Evolutionary conservation across 2,888 invertebrate genomes (phyloP), one percentile per base, ranked within the genome.

Genomic region (Gnatocerus cornutus): DNA sequence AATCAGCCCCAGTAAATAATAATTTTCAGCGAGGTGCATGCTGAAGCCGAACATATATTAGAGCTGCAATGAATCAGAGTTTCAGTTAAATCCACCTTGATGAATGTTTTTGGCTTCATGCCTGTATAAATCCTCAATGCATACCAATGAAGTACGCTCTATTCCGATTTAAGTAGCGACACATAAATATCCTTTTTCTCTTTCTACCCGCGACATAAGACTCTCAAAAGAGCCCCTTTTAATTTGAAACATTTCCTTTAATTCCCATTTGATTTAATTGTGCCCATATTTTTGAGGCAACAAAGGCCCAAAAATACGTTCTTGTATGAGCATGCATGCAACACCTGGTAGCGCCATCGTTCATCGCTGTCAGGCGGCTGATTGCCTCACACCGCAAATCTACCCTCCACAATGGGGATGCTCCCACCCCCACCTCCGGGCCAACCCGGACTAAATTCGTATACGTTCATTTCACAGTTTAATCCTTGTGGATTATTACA

Each of bases 51-150:
- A 84, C 83, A 85, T 85, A 85, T 84, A 85, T 85, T 85, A 84
- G 82, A 81, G 80, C 80, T 79, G 84, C 84, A 84, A 85, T 85
- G 84, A 85, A 85, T 85, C 85, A 85, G 84, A 84, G 84, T 85
- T 85, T 85, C 84, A 84, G 85, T 83, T 84, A 85, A 85, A 85
- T 85, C 85, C 85, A 85, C 85, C 84, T 85, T 85, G 85, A 85
- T 85, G 85, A 85, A 85, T 85, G 85, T 85, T 85, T 85, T 85
- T 85, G 85, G 85, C 85, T 84, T 83, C 84, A 84, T 84, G 85
- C 85, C 84, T 84, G 84, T 84, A 85, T 85, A 85, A 85, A 85
- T 85, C 85, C 85, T 85, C 85, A 85, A 85, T 85, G 85, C 85
- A 85, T 85, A 85, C 84, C 84, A 85, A 85, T 85, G 85, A 85